Conservation (phyloP, 2,797 vertebrate genomes). For the Channa striata region DNA sequence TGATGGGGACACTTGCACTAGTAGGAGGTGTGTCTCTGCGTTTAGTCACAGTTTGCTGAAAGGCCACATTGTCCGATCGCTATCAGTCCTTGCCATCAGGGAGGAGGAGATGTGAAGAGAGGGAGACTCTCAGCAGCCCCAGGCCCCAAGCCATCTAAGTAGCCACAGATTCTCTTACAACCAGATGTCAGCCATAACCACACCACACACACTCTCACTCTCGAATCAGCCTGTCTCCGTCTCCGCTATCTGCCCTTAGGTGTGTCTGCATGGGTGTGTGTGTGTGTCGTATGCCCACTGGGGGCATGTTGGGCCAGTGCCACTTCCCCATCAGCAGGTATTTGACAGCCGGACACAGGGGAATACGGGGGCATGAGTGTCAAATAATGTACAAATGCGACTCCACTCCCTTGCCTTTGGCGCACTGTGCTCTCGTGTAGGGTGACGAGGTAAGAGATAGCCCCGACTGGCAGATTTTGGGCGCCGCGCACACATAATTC, state of each 20-base stretch:
- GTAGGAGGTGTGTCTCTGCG: not conserved
- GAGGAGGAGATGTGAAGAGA: slow-evolving; percentile 31
- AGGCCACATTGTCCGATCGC: slow-evolving; percentile 35
- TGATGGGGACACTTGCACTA: not conserved
- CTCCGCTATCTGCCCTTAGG: slow-evolving; percentile 53
- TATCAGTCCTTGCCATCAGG: slow-evolving; percentile 64
- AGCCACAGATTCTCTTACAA: slow-evolving; percentile 81
- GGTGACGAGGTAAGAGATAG: slow-evolving; percentile 64
- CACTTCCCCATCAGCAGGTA: slow-evolving; percentile 60
- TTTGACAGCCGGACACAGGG: slow-evolving; percentile 38
- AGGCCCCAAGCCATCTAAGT: slow-evolving; percentile 62
- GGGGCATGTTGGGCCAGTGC: slow-evolving; percentile 51
- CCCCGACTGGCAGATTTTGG: slow-evolving; percentile 38
- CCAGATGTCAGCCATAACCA: slow-evolving; percentile 79
- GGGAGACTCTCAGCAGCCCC: slow-evolving; percentile 67
- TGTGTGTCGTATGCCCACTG: slow-evolving; percentile 33
- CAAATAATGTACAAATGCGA: slow-evolving; percentile 47
- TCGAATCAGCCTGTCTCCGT: slow-evolving; percentile 53
- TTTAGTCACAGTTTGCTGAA: slow-evolving; percentile 23
- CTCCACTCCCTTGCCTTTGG: slow-evolving; percentile 50
- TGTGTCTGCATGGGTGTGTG: slow-evolving; percentile 47
- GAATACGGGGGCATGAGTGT: slow-evolving; percentile 37
- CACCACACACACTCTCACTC: slow-evolving; percentile 45
- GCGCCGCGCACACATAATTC: slow-evolving; percentile 26
- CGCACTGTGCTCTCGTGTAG: slow-evolving; percentile 42